Evolutionary conservation across 2,888 invertebrate species (phyloP).

Genomic region (Eulithis prunata): DNA sequence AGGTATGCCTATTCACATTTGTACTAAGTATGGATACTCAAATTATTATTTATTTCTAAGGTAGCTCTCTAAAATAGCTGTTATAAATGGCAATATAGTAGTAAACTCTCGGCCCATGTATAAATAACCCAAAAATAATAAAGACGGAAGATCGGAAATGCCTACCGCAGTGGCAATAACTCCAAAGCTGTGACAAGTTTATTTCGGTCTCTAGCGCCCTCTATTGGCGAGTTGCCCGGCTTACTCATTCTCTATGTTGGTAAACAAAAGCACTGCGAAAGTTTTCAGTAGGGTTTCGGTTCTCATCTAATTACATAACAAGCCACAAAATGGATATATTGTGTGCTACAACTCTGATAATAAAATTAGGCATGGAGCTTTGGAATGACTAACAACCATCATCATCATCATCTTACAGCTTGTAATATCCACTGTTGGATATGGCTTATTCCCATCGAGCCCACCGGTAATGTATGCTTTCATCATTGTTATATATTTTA

Average conservation of each 20-base stretch:
- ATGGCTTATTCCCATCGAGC: too few relatives aligned
- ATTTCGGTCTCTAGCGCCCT: conserved; percentile 76
- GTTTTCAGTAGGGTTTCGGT: neutral
- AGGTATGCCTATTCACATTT: too few relatives aligned
- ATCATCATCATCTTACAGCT: too few relatives aligned
- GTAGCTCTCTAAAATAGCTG: conserved; percentile 13
- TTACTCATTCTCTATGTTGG: conserved; percentile 80
- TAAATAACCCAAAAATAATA: conserved; percentile 39
- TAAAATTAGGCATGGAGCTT: too few relatives aligned
- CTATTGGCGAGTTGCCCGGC: conserved; percentile 80
- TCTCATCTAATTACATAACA: too few relatives aligned
- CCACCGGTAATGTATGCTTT: too few relatives aligned
- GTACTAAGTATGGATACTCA: neutral
- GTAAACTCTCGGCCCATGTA: conserved; percentile 24
- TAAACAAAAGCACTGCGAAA: conserved; percentile 58
- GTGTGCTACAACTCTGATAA: too few relatives aligned
- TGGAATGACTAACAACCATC: too few relatives aligned
- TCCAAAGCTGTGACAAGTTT: conserved; percentile 71
- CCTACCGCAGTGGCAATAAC: conserved; percentile 67
- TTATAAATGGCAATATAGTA: conserved; percentile 20
- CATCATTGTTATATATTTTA: too few relatives aligned
- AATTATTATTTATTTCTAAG: neutral
- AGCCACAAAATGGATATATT: too few relatives aligned
- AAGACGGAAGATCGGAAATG: conserved; percentile 75
- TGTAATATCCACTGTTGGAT: too few relatives aligned